Evolutionary conservation across 2,113 vertebrate genomes (phyloP).

Genomic region (Rhineura floridana): DNA sequence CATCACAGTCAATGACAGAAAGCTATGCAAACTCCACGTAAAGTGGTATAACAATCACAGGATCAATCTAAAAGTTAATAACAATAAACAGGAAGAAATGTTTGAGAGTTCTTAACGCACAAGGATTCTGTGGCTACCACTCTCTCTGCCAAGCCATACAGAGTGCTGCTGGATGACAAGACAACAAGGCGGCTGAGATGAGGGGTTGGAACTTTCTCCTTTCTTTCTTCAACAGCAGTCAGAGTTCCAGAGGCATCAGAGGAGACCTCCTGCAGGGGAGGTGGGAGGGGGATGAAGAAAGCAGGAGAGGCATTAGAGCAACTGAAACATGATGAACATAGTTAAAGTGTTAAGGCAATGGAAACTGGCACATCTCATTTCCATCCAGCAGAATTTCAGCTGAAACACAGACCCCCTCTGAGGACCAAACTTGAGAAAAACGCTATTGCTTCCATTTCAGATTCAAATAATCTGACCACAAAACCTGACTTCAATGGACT

Average conservation of each 20-base stretch:
- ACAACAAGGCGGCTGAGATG: constrained; percentile 94
- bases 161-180: constrained; percentile 83
- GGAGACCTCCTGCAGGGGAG: constrained; percentile 82
- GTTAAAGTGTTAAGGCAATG: not conserved
- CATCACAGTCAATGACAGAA: not conserved
- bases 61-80: constrained; percentile 10
- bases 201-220: constrained; percentile 96
- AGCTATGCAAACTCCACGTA: not conserved
- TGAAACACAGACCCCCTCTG: not conserved
- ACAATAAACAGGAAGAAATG: constrained; percentile 12
- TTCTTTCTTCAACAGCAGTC: constrained; percentile 87
- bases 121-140: constrained; percentile 97
- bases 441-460: not conserved
- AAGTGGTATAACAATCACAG: constrained; percentile 12
- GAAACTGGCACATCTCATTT: not conserved
- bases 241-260: constrained; percentile 81
- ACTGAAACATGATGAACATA: not conserved
- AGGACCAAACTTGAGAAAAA: not conserved
- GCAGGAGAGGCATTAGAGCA: not conserved
- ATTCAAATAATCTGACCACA: not conserved
- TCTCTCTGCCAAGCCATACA: constrained; percentile 93
- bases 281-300: not conserved
- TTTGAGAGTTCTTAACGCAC: constrained; percentile 80
- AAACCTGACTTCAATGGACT: not conserved
- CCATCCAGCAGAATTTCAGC: not conserved